Evolutionary conservation across 1,140 invertebrate species (phyloP), one percentile per base, ranked within the genome.

Genomic region (Hylaeus volcanicus): DNA sequence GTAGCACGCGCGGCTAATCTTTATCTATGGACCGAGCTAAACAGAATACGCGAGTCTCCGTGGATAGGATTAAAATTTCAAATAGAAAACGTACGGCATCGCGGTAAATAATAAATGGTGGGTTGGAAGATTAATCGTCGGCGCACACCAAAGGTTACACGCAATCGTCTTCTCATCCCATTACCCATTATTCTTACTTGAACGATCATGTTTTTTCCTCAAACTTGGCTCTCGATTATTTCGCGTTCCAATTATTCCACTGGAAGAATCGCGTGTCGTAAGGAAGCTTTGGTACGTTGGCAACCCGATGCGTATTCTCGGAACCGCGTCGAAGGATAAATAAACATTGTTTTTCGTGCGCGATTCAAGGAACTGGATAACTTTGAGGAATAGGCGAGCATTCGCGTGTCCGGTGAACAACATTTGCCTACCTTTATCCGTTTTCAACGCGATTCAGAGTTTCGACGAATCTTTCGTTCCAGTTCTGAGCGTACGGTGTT

Each of bases 1-100:
- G 78, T 51, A 26, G 43, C 41, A 60, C 61, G 63, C 78, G 72
- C 41, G 12, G 53, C 55, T 80, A 75, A 80, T 80, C 71, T 64
- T 80, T 80, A 80, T 80, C 78, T 80, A 80, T 53, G 63, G 78
- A 51, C 48, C 51, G 51, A 5, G 39, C 9, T 43, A 37, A 39
- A 2, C 53, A 37, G 45, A 43, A 43, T 51, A 9, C n/a, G 9
- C 65, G 65, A 45, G 45, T 48, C 39, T 6, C 8, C 12, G 43
- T 39, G 53, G 69, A 64, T 61, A 5, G 77, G 70, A 66, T 74
- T 74, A 66, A 66, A 79, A 79, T 79, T 74, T 74, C 58, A 66
- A 79, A 79, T 79, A 74, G 78, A 58, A 60, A 74, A 79, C 48
- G 69, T n/a, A 45, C 41, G 15, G 41, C 1, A 26, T 15, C 26